Evolutionary conservation across 2,888 invertebrate species (phyloP).

Genomic region (Heliconius charithonia): DNA sequence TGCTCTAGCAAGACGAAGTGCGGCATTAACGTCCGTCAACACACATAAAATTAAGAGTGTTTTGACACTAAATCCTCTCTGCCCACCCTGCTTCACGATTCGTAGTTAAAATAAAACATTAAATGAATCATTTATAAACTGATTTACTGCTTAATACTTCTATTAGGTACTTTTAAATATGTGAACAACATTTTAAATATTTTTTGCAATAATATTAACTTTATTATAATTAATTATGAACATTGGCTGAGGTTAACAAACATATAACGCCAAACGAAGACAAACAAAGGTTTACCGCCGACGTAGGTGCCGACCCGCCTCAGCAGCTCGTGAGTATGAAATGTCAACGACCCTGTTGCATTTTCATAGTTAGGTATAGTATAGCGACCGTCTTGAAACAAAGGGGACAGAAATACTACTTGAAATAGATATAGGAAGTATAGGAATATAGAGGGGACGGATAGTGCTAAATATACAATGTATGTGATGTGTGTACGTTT

Average conservation of each 20-base stretch:
- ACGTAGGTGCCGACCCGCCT: slow-evolving; percentile 32
- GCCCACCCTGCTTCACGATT: not conserved
- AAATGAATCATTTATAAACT: too few species aligned
- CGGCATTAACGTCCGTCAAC: not conserved
- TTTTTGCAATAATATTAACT: slow-evolving; percentile 4
- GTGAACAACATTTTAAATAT: too few species aligned
- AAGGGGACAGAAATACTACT: slow-evolving; percentile 31
- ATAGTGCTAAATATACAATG: slow-evolving; percentile 4
- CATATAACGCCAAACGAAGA: slow-evolving; percentile 37
- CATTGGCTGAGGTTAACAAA: slow-evolving; percentile 33
- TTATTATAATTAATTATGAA: not conserved
- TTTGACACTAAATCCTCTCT: too few species aligned
- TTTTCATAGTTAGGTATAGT: slow-evolving; percentile 27
- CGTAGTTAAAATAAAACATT: not conserved
- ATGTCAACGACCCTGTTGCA: slow-evolving; percentile 38
- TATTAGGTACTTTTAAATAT: too few species aligned
- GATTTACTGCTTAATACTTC: too few species aligned
- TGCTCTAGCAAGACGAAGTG: not conserved
- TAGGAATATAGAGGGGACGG: slow-evolving; percentile 15
- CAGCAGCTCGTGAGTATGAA: slow-evolving; percentile 19
- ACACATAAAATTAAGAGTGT: not conserved
- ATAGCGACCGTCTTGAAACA: slow-evolving; percentile 29
- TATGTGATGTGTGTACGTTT: not conserved
- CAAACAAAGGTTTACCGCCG: slow-evolving; percentile 35
- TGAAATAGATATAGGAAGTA: slow-evolving; percentile 29